Conservation (phyloP, 2,888 invertebrate genomes). For the Drosophila paucipuncta region DNA sequence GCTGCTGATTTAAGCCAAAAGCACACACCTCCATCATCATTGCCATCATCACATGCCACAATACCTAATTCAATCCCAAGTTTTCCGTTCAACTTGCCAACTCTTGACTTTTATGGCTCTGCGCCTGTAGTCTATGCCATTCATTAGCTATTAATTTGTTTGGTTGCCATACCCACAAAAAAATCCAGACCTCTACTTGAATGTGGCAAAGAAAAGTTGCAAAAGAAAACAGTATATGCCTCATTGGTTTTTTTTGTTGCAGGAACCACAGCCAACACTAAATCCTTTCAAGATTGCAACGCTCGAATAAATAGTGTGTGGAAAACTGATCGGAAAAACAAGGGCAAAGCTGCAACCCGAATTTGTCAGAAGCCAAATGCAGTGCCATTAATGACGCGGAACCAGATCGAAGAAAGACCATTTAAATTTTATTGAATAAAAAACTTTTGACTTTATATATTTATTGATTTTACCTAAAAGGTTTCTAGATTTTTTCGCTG, state of each 20-base stretch:
- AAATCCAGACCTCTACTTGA: conserved; percentile 3
- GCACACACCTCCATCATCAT: conserved; percentile 12
- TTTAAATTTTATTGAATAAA: not conserved
- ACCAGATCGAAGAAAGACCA: conserved; percentile 3
- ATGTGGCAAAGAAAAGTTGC: not conserved
- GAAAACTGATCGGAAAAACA: conserved; percentile 35
- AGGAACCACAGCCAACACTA: conserved; percentile 22
- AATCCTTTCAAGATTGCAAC: conserved; percentile 43
- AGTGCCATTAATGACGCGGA: not conserved
- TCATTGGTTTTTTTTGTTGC: conserved; percentile 1
- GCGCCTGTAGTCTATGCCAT: conserved; percentile 47
- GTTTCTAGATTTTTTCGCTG: not conserved
- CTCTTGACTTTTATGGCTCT: conserved; percentile 65
- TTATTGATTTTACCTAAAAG: no score
- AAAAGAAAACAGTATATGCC: not conserved
- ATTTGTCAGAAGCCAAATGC: conserved; percentile 11
- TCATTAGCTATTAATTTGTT: conserved; percentile 71
- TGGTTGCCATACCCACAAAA: conserved; percentile 28
- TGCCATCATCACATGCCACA: conserved; percentile 2
- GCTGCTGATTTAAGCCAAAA: conserved; percentile 26
- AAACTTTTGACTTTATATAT: not conserved
- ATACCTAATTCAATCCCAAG: not conserved
- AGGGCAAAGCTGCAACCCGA: conserved; percentile 16
- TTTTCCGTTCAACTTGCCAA: conserved; percentile 32
- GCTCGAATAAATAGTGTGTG: conserved; percentile 46